Conservation (phyloP, 1,140 invertebrate genomes). For the Pogonomyrmex californicus region DNA sequence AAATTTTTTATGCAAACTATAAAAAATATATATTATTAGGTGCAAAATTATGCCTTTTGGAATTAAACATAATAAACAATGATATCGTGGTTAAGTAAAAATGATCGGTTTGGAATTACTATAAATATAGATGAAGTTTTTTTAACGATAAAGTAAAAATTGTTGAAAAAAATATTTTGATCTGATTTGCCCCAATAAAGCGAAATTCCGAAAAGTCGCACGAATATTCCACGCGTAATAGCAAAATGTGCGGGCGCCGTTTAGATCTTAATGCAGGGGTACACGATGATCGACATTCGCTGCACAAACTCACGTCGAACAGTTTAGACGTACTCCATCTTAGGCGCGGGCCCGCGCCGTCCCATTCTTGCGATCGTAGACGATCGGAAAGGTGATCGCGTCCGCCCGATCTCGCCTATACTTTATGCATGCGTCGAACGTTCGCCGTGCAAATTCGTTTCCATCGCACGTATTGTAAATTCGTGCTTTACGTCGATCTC, state of each 20-base stretch:
- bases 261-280: constrained; percentile 36
- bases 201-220: not conserved
- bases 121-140: not conserved
- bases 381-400: constrained; percentile 55
- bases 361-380: constrained; percentile 25
- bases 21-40: not conserved
- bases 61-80: not conserved
- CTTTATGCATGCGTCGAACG: constrained; percentile 53
- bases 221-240: not conserved
- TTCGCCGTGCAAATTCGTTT: constrained; percentile 66
- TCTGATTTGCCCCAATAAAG: not conserved
- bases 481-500: constrained; percentile 69
- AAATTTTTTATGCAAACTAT: not conserved
- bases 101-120: not conserved
- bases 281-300: constrained; percentile 45
- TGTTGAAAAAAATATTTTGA: not conserved
- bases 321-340: constrained; percentile 11
- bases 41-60: not conserved
- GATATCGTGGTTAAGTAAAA: not conserved
- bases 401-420: constrained; percentile 46
- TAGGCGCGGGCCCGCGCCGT: not conserved
- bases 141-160: not conserved
- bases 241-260: not conserved
- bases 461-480: constrained; percentile 71
- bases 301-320: constrained; percentile 40